Percentiles rank a stretch among this genome's conserved stretches.
Conservation (phyloP, 2,888 invertebrate species). For the Drosophila percnosoma region DNA sequence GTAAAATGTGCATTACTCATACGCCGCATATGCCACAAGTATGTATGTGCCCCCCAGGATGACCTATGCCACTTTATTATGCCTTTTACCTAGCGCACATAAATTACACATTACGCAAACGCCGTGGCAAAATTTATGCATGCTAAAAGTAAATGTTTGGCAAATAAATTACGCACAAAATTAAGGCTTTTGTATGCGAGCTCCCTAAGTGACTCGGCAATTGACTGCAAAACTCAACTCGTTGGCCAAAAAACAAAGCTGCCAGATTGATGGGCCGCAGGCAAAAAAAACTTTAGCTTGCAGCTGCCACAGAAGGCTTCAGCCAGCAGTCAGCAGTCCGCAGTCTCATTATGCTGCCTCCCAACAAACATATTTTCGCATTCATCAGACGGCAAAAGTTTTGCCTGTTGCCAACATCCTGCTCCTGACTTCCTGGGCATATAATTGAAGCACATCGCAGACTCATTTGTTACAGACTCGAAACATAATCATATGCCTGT, state of each 20-base stretch:
- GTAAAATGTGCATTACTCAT: constrained; percentile 78
- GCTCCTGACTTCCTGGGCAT: constrained; percentile 50
- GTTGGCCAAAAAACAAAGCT: constrained; percentile 42
- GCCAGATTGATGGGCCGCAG: constrained; percentile 63
- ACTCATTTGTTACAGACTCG: constrained; percentile 71
- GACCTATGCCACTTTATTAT: constrained; percentile 70
- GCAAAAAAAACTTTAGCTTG: constrained; percentile 40
- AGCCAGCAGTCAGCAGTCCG: constrained; percentile 23
- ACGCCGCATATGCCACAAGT: constrained; percentile 51
- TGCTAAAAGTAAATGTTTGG: constrained; percentile 60
- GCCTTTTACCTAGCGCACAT: constrained; percentile 63
- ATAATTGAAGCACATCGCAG: constrained; percentile 77
- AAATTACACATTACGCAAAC: constrained; percentile 70
- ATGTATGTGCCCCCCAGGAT: constrained; percentile 27
- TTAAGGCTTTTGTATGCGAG: constrained; percentile 52
- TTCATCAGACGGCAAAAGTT: constrained; percentile 73
- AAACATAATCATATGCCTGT: constrained; percentile 58
- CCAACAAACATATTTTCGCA: constrained; percentile 75
- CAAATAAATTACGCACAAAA: constrained; percentile 73
- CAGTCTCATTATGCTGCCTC: constrained; percentile 70
- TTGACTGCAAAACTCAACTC: constrained; percentile 60
- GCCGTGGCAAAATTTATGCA: constrained; percentile 56
- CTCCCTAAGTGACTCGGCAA: constrained; percentile 44
- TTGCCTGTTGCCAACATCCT: constrained; percentile 15
- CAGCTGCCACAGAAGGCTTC: constrained; percentile 19